Evolutionary conservation across 1,140 invertebrate species (phyloP).

Genomic region (Whitmania pigra): DNA sequence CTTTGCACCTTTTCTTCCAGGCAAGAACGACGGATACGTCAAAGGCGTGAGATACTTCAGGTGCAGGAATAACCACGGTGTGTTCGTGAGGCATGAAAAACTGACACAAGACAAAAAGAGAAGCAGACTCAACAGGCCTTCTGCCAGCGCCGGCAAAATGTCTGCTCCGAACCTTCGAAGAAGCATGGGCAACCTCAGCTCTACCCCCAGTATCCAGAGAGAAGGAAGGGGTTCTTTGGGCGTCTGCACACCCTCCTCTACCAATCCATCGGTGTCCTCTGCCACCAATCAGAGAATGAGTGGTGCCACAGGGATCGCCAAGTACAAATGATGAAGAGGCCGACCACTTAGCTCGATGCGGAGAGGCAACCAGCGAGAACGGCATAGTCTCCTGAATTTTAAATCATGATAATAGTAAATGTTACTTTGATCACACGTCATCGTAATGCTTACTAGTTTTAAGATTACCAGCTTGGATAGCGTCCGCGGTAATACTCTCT

Average conservation of each 20-base stretch:
- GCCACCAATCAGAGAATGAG: no score
- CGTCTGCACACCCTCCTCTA: background rate
- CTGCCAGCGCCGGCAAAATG: constrained; percentile 5
- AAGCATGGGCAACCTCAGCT: background rate
- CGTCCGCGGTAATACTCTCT: no score
- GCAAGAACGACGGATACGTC: constrained; percentile 84
- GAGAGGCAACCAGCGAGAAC: no score
- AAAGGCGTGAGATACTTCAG: constrained; percentile 78
- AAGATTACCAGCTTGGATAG: no score
- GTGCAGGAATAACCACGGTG: constrained; percentile 71
- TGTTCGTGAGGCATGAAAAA: constrained; percentile 59
- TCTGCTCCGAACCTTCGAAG: background rate
- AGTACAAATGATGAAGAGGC: no score
- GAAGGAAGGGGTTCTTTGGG: background rate
- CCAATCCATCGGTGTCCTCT: background rate
- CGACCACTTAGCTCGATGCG: no score
- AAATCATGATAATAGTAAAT: no score
- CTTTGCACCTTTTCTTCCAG: constrained; percentile 41
- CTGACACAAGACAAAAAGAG: constrained; percentile 38
- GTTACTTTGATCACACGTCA: no score
- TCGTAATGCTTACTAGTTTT: no score
- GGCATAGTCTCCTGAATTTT: no score
- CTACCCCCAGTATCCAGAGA: background rate
- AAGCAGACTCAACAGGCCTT: constrained; percentile 27
- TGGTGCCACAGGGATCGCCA: no score